Conservation (phyloP, 2,113 vertebrate species). For the Chitala chitala region DNA sequence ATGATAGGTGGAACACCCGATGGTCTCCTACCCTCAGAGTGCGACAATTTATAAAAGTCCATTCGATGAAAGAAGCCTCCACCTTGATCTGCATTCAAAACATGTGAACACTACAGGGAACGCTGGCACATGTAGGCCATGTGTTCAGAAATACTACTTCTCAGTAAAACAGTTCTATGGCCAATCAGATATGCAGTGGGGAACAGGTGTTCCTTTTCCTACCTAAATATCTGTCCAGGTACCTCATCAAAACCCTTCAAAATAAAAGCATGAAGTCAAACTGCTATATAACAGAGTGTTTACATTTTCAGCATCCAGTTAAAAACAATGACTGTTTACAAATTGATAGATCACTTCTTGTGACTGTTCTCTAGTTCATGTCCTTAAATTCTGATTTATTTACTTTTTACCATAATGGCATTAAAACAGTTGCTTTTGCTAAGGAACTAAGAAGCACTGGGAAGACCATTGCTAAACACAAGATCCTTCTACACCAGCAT, state of each 20-base stretch:
- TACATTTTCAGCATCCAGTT: background rate
- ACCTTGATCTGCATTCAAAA: constrained; percentile 16
- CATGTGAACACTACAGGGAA: background rate
- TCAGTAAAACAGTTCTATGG: background rate
- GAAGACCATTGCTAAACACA: too few relatives aligned
- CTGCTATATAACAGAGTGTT: background rate
- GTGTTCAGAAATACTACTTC: background rate
- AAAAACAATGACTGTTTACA: background rate
- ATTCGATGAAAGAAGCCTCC: constrained; percentile 12
- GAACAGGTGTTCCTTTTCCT: constrained; percentile 7
- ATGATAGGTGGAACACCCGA: background rate
- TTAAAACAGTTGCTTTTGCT: too few relatives aligned
- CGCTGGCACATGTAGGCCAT: background rate
- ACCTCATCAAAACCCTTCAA: too few relatives aligned
- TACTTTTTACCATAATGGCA: too few relatives aligned
- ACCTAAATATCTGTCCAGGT: constrained; percentile 1
- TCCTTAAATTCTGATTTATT: too few relatives aligned
- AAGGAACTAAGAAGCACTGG: too few relatives aligned
- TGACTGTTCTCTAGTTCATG: too few relatives aligned
- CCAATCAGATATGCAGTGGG: background rate
- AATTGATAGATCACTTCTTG: too few relatives aligned
- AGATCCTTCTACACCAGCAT: too few relatives aligned
- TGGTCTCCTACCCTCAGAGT: background rate
- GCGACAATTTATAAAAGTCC: constrained; percentile 17
- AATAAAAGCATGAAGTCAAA: background rate